Base-by-base conservation (phyloP, 2,113 vertebrate species). In the Terrapene triunguis region DNA sequence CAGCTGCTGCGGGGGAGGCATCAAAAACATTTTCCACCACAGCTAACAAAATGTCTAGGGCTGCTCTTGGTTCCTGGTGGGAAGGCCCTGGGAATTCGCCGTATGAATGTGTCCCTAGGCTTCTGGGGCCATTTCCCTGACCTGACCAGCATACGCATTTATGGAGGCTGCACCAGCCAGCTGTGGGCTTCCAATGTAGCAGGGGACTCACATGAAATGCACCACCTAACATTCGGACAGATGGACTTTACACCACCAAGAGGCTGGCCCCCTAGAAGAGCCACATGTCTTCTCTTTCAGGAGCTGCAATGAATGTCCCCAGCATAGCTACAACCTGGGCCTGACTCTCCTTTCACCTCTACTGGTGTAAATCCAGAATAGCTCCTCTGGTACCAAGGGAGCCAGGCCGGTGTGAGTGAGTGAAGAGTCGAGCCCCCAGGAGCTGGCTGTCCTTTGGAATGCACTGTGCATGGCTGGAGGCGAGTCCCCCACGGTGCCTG, bases 351-450 rank as follows among this genome's bases (percentile, higher is more conserved):
- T 65, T 48, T 54, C 74, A 35, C 9, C 19, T 24, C 42, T n/a
- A 1, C 47, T 42, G 44, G 29, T 62, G 59, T 81, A 38, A 84
- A 27, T 8, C 5, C 6, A 53, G 59, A 62, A 74, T 53, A 74
- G 44, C 59, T 80, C 5, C n/a, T 19, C 1, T 35, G 38, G 38
- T 54, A 19, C 54, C 79, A 55, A 8, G 5, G 83, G 76, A 88
- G 38, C 24, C 81, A 59, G 24, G 47, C 1, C 38, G 21, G 29
- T 9, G 24, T 9, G 19, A 62, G 59, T 0, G 2, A 88, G n/a
- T 12, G 24, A 10, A 13, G 74, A 25, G 11, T 78, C 5, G 25
- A 44, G 42, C 22, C 24, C 57, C 53, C 13, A 17, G 53, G 76
- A 16, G 38, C 25, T 44, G 74, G 74, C 54, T 42, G 19, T 54